Conservation (phyloP, 2,113 vertebrate genomes). For the Gallinago media region DNA sequence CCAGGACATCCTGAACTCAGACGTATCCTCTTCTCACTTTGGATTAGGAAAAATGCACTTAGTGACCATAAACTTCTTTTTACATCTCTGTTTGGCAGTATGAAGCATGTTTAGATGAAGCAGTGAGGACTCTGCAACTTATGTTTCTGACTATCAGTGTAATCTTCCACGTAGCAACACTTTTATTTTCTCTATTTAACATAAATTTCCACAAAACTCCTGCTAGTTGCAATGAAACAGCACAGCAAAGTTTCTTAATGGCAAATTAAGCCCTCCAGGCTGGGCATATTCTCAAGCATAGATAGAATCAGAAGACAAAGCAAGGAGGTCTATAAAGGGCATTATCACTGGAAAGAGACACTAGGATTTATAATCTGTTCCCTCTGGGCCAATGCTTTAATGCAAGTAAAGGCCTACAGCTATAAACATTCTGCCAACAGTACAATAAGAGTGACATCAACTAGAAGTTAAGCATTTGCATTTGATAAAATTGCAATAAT, state of each 20-base stretch:
- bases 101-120: background rate
- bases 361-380: constrained; percentile 1
- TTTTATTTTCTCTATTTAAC: background rate
- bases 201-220: background rate
- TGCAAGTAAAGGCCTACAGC: background rate
- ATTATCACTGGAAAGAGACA: background rate
- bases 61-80: background rate
- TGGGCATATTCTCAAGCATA: background rate
- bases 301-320: constrained; percentile 13
- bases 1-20: background rate
- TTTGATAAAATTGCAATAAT: background rate
- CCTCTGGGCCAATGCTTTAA: constrained; percentile 14
- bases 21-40: background rate
- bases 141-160: background rate
- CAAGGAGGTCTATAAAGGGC: constrained; percentile 24
- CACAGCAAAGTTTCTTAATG: background rate
- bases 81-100: background rate
- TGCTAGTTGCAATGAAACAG: background rate
- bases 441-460: background rate
- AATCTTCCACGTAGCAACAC: background rate
- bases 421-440: background rate
- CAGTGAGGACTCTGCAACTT: background rate
- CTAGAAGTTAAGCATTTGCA: background rate
- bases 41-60: background rate
- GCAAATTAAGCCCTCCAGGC: background rate